A percentile compares a stretch with the other conserved stretches of the same genome.
These are phyloP conservation scores for Limnephilus auricula DNA, from an alignment of 2,888 invertebrate species.

Conservation along the genomic window DNA sequence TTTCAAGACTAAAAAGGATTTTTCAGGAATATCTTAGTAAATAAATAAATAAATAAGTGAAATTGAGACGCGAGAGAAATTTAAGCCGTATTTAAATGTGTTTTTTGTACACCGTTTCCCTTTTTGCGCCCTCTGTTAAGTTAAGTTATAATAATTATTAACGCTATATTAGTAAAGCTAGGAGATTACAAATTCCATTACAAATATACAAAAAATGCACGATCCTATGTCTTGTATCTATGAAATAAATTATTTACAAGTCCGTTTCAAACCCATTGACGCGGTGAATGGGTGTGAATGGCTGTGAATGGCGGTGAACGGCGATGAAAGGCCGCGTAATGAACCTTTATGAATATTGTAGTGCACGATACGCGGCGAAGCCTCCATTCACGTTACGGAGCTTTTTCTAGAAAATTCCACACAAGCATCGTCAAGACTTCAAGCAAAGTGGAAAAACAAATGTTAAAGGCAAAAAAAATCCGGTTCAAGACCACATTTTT, in stretches of 20 bases:
- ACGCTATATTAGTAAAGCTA: too few species aligned
- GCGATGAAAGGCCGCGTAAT: constrained; percentile 4
- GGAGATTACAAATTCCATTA: neutral
- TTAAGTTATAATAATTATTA: too few species aligned
- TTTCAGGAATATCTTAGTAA: too few species aligned
- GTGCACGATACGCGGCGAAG: too few species aligned
- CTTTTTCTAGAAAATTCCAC: neutral
- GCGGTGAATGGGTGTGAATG: neutral
- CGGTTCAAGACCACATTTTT: neutral
- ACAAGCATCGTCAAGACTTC: neutral
- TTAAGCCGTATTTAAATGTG: too few species aligned
- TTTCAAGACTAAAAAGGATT: too few species aligned
- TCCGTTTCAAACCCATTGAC: neutral
- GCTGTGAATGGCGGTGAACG: neutral
- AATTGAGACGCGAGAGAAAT: too few species aligned
- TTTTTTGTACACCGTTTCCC: too few species aligned
- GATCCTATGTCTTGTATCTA: neutral
- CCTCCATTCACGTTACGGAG: neutral
- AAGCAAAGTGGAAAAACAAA: neutral
- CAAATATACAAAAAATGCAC: too few species aligned
- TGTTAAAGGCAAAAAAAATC: neutral
- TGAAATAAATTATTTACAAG: neutral
- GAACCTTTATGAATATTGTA: constrained; percentile 1
- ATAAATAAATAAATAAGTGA: too few species aligned
- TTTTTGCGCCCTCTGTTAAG: too few species aligned